Percentiles rank a stretch among this genome's conserved stretches.
phyloP scores from a whole-genome alignment of 2,113 vertebrate genomes.

The Mohoua ochrocephala region DNA sequence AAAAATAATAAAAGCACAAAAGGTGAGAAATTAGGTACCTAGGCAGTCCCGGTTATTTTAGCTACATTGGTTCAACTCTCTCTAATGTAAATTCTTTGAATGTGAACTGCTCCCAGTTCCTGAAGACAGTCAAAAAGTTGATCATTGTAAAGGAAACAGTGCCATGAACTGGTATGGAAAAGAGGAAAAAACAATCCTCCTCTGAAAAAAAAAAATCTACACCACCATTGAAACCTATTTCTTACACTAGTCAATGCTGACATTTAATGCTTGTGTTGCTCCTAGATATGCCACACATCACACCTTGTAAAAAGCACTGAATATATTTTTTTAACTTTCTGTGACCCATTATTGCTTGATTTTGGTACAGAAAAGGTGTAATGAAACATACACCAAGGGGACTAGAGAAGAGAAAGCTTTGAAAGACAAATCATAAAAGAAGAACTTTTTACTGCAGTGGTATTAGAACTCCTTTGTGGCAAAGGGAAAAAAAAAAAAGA shows the following conservation, averaged over 20 bases:
- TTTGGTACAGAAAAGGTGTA: not conserved
- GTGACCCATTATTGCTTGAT: not conserved
- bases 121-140: not conserved
- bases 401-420: not conserved
- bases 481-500: not conserved
- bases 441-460: not conserved
- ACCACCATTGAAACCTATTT: not conserved
- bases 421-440: not conserved
- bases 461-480: not conserved
- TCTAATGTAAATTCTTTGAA: not conserved
- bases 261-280: not conserved
- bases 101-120: not conserved
- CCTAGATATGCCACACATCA: not conserved
- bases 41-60: not conserved
- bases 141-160: not conserved
- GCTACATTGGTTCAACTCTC: not conserved
- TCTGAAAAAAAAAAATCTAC: not conserved
- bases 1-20: not conserved
- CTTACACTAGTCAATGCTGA: not conserved
- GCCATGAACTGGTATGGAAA: not conserved
- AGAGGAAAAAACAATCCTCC: not conserved
- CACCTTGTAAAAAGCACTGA: not conserved
- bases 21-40: not conserved
- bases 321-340: not conserved
- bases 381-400: not conserved